Percentiles rank a stretch among this genome's conserved stretches.
Evolutionary conservation across 2,888 invertebrate genomes (phyloP).

Genomic region (Parnassius glacialis): DNA sequence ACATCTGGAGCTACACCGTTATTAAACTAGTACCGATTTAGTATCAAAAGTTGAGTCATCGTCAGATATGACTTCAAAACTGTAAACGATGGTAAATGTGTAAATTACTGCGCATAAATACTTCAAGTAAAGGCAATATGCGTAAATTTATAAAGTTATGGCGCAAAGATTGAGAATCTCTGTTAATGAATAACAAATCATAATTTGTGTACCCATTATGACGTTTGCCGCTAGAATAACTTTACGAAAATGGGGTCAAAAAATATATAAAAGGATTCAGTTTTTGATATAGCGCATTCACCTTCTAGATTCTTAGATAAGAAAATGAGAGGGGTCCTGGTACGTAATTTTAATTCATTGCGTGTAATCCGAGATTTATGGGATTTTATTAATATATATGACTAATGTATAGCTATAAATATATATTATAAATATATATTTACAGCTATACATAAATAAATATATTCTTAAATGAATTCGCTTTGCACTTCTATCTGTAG

Average conservation of each 20-base stretch:
- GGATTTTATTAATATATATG: too few species aligned
- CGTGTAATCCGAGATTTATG: too few species aligned
- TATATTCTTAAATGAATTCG: too few species aligned
- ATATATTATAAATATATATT: too few species aligned
- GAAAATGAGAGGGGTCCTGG: slow-evolving; percentile 69
- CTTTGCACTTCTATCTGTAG: too few species aligned
- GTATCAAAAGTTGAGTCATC: background rate
- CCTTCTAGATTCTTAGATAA: slow-evolving; percentile 56
- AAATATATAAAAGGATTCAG: slow-evolving; percentile 72
- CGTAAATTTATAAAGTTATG: slow-evolving; percentile 33
- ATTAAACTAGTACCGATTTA: slow-evolving; percentile 6
- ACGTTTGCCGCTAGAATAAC: slow-evolving; percentile 56
- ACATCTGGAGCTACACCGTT: background rate
- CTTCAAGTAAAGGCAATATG: background rate
- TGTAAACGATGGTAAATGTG: too few species aligned
- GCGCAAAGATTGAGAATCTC: slow-evolving; percentile 61
- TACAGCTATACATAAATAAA: too few species aligned
- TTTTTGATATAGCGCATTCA: slow-evolving; percentile 64
- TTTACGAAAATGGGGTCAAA: slow-evolving; percentile 63
- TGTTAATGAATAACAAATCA: slow-evolving; percentile 51
- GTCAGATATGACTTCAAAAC: too few species aligned
- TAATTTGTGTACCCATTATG: slow-evolving; percentile 57
- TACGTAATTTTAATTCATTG: slow-evolving; percentile 41
- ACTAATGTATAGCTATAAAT: too few species aligned
- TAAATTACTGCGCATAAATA: too few species aligned